Conservation (phyloP, 2,113 vertebrate genomes). For the Bufo gargarizans region DNA sequence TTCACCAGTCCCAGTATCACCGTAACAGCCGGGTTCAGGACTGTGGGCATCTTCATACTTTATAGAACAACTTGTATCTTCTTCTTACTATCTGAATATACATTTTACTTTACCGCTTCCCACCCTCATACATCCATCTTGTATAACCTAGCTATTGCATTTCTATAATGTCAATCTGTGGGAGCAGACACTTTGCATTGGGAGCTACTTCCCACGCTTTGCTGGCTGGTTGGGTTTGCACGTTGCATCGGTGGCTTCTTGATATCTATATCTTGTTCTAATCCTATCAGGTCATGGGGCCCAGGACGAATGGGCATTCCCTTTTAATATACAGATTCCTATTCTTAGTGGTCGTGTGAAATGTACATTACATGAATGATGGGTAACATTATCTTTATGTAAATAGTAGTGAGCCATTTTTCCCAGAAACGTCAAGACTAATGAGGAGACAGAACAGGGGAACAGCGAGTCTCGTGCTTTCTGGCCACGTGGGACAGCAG, state of each 20-base stretch:
- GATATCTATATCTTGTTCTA: constrained; percentile 23
- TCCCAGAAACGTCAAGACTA: constrained; percentile 13
- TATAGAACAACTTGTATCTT: not conserved
- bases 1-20: not conserved
- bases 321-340: constrained; percentile 20
- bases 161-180: not conserved
- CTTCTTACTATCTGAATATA: constrained; percentile 18
- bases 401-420: constrained; percentile 31
- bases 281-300: constrained; percentile 10
- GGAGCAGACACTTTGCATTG: not conserved
- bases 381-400: constrained; percentile 48
- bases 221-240: not conserved
- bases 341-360: constrained; percentile 50
- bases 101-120: constrained; percentile 4
- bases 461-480: not conserved
- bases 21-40: no score
- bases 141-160: not conserved
- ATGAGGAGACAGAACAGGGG: not conserved
- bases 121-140: constrained; percentile 13
- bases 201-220: constrained; percentile 29
- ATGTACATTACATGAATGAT: constrained; percentile 33
- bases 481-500: not conserved
- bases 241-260: not conserved
- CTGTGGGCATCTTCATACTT: not conserved
- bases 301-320: not conserved